Evolutionary conservation across 2,888 invertebrate genomes (phyloP), one percentile per base, ranked within the genome.

Genomic region (Hirtodrosophila trivittata): DNA sequence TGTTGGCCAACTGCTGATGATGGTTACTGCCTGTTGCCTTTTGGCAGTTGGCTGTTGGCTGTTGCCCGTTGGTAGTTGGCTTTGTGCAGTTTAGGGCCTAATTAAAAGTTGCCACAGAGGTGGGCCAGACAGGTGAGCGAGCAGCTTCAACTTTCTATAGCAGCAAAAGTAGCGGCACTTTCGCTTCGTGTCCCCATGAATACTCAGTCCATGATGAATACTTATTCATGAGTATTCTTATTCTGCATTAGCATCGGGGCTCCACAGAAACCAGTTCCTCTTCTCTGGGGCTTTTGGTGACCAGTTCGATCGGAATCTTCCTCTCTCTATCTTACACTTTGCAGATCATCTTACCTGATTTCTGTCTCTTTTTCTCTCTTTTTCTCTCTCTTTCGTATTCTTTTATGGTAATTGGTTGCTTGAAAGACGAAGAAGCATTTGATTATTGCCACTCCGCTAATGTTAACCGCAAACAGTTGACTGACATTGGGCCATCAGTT

Each of bases 141-240:
- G 30, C 14, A 32, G 55, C 59, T 56, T 59, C 63, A 86, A 80
- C 80, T 80, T 80, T 80, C 80, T 86, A 86, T 80, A 77, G 86
- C n/a, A 77, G 85, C 85, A 21, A 21, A 21, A 77, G 86, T 28
- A 77, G 85, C 85, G 86, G 66, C 86, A 80, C 80, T 80, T 80
- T 80, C 80, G 85, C 87, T 80, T 85, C 56, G 69, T 67, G 45
- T 56, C 60, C 39, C 64, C 62, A 42, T 54, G 69, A 73, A 67
- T 73, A 49, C 39, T 42, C 14, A n/a, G n/a, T n/a, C 18, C 18
- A 21, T 21, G 18, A 21, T 21, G 18, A 21, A 21, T 21, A 21
- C 18, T 5, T 21, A 21, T 21, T 21, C 18, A 54, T 76, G 62
- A 64, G 69, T 67, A 66, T 80, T 80, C 86, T 80, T 84, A 74